Conservation (phyloP, 2,888 invertebrate genomes). For the Palloptera scutellata region DNA sequence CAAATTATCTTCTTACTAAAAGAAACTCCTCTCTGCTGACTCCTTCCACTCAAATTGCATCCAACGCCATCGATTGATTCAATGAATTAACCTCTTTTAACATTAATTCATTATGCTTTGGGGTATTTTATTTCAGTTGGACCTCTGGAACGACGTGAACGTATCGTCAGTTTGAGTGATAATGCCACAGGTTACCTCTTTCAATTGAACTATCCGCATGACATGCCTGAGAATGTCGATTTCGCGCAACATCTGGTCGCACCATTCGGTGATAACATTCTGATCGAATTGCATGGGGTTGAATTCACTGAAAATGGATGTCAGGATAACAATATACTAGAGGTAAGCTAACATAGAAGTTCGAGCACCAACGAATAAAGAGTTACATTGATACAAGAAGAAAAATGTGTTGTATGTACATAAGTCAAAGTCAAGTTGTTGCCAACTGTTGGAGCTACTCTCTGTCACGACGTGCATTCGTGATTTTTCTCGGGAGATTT, state of each 20-base stretch:
- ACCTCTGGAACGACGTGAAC: constrained; percentile 63
- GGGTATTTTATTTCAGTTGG: constrained; percentile 47
- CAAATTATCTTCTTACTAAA: too few species aligned
- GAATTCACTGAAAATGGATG: constrained; percentile 65
- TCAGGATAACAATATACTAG: constrained; percentile 66
- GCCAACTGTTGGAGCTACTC: too few species aligned
- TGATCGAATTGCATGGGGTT: constrained; percentile 66
- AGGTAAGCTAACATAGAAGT: constrained; percentile 62
- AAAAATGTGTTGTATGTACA: too few species aligned
- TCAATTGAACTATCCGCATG: constrained; percentile 70
- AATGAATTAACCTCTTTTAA: not conserved
- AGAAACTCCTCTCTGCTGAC: too few species aligned
- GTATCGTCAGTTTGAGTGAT: constrained; percentile 64
- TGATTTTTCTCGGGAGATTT: too few species aligned
- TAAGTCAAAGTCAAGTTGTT: too few species aligned
- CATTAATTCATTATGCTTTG: not conserved
- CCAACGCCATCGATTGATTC: not conserved
- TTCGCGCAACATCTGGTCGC: constrained; percentile 69
- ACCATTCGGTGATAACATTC: constrained; percentile 67
- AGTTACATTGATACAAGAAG: too few species aligned
- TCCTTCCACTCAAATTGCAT: too few species aligned
- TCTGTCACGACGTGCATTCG: too few species aligned
- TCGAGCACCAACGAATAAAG: too few species aligned
- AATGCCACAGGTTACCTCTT: constrained; percentile 65
- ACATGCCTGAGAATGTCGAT: constrained; percentile 66